Conservation (phyloP, 2,888 invertebrate species). For the Andrena trimmerana region DNA sequence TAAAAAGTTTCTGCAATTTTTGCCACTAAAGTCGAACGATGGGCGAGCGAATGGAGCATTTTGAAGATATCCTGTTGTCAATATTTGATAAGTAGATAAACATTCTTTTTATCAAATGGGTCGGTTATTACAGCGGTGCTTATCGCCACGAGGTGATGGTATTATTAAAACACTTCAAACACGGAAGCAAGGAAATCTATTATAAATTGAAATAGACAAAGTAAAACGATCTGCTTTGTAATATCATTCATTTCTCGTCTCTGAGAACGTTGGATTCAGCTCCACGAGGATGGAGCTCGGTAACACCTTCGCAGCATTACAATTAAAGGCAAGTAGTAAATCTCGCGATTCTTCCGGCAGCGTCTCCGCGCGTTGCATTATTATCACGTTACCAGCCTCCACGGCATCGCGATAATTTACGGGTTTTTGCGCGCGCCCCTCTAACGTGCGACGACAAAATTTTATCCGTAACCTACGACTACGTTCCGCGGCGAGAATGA, state of each 20-base stretch:
- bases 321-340: constrained; percentile 51
- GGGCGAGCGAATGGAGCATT: not conserved
- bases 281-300: constrained; percentile 26
- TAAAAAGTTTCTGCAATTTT: constrained; percentile 9
- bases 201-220: too few species aligned
- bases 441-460: constrained; percentile 26
- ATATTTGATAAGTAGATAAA: constrained; percentile 4
- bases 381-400: constrained; percentile 28
- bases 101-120: not conserved
- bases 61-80: not conserved
- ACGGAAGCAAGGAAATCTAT: too few species aligned
- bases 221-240: too few species aligned
- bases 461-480: constrained; percentile 35
- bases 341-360: constrained; percentile 51
- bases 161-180: not conserved
- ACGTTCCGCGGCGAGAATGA: constrained; percentile 39
- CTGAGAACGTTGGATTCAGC: not conserved
- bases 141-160: not conserved
- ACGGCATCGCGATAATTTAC: constrained; percentile 54
- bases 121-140: not conserved
- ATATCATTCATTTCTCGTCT: too few species aligned
- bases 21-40: not conserved
- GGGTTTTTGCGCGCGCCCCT: constrained; percentile 21
- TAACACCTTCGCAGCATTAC: constrained; percentile 25
- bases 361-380: constrained; percentile 30